Conservation (phyloP, 1,140 invertebrate genomes). For the Liolophura sinensis region DNA sequence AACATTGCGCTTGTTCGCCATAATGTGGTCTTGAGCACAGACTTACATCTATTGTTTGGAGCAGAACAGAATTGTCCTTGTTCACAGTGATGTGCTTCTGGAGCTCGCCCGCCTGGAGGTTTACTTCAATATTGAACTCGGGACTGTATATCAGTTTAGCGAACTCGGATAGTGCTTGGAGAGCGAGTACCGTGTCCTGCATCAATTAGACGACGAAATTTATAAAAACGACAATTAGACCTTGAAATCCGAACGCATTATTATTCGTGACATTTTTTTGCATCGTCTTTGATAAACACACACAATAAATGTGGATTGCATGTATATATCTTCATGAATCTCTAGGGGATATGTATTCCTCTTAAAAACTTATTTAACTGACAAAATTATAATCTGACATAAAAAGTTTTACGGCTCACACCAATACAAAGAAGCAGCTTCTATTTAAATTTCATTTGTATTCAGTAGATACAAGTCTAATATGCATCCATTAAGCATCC, state of each 20-base stretch:
- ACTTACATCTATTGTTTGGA: conserved; percentile 64
- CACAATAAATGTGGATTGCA: not conserved
- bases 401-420: not conserved
- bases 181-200: conserved; percentile 52
- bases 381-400: not conserved
- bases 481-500: too few relatives aligned
- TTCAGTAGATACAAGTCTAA: too few relatives aligned
- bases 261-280: not conserved
- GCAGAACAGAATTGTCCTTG: conserved; percentile 72
- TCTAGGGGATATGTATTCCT: not conserved
- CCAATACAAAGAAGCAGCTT: not conserved
- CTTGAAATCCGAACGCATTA: not conserved
- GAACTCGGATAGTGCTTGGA: conserved; percentile 47
- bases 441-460: too few relatives aligned
- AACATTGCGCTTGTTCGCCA: too few relatives aligned
- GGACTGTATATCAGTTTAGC: conserved; percentile 15
- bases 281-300: not conserved
- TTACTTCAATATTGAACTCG: not conserved
- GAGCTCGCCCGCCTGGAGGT: not conserved
- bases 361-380: too few relatives aligned
- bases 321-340: not conserved
- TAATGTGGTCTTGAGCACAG: not conserved
- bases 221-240: not conserved
- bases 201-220: conserved; percentile 9
- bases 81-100: conserved; percentile 52